Base-by-base conservation (phyloP, 2,113 vertebrate genomes). In the Aegithalos caudatus region DNA sequence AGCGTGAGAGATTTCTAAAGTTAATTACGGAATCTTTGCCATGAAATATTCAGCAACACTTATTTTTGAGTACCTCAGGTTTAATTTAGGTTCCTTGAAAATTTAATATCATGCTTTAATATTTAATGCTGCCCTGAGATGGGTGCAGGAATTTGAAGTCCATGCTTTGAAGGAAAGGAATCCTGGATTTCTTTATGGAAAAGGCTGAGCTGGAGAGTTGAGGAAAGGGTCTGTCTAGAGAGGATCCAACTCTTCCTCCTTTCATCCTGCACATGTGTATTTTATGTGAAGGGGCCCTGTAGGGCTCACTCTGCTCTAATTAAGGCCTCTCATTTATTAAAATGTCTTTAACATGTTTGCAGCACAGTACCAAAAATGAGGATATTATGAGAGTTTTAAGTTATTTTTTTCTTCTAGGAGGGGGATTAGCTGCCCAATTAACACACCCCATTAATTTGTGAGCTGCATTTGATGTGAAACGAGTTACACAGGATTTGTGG, bases 31-130 rank as follows among this genome's bases (percentile, higher is more conserved):
- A 88, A 88, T 88, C 86, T 86, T 86, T 20, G 47, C 70, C 65
- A 91, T 96, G 66, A 97, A 96, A 94, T 93, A 97, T 97, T 89
- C 92, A 97, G 86, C 81, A 69, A 89, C 70, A 53, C 85, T 95
- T 95, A 92, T 81, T 96, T 97, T 94, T 95, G 81, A 95, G 87
- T 37, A 94, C 60, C n/a, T 90, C 86, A 70, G 92, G 70, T 96
- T 96, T 95, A 92, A 97, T 96, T 97, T 95, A 70, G 90, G 69
- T 81, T 57, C 92, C 86, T 48, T 97, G 90, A 96, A 97, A 97
- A 93, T 96, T 97, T 97, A 95, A 96, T 97, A 76, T 92, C 86
- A 44, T 37, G 4, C 60, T 97, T 96, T 79, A 97, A 97, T 97
- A 96, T 95, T 97, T 97, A 95, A 97, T 93, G 54, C 31, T 31